Conservation (phyloP, 2,113 vertebrate species). For the Baryphthengus martii region DNA sequence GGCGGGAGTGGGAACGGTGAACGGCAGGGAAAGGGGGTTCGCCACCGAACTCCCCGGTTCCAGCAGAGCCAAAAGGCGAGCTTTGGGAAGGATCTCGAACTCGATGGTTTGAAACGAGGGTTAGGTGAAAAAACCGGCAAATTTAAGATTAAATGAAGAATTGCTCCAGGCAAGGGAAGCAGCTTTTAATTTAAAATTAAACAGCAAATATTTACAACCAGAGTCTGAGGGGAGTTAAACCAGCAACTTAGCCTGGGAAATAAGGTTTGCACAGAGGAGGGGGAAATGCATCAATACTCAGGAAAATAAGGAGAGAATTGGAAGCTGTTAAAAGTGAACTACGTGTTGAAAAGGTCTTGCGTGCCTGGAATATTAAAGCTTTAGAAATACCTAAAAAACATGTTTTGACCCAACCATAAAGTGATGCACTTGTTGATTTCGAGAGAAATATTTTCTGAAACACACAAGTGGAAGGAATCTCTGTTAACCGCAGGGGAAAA, state of each 20-base stretch:
- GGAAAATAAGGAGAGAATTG: background rate
- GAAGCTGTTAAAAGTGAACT: conserved; percentile 28
- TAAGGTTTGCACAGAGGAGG: background rate
- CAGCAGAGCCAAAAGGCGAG: background rate
- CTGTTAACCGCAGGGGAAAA: background rate
- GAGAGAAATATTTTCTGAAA: background rate
- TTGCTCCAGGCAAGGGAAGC: conserved; percentile 40
- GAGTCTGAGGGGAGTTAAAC: background rate
- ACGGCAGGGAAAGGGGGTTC: fast-evolving
- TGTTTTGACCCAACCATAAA: background rate
- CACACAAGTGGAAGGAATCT: background rate
- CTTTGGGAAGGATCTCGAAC: background rate
- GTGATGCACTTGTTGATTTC: background rate
- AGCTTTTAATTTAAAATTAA: conserved; percentile 20
- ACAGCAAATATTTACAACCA: conserved; percentile 37
- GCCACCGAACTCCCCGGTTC: background rate
- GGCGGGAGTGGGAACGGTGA: conserved; percentile 43
- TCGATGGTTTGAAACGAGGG: conserved; percentile 27
- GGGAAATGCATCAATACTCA: background rate
- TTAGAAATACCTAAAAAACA: conserved; percentile 25
- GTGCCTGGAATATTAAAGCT: background rate
- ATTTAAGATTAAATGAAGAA: conserved; percentile 11
- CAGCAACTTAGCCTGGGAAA: background rate
- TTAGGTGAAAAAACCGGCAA: conserved; percentile 27
- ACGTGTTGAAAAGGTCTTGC: background rate